A percentile compares a stretch with the other conserved stretches of the same genome.
These are phyloP conservation scores for Apis dorsata DNA, from an alignment of 1,140 invertebrate species.

Conservation along the genomic window DNA sequence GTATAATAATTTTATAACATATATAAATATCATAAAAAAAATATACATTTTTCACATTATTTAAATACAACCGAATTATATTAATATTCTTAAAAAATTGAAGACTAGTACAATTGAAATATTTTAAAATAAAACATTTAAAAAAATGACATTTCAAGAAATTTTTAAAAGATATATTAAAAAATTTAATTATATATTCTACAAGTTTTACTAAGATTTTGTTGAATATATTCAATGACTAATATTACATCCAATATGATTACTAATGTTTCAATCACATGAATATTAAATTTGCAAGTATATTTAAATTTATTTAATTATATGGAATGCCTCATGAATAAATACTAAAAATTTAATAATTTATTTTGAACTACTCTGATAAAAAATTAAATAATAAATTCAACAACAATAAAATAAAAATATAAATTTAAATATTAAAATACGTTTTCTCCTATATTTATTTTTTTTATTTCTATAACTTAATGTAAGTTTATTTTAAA, in stretches of 20 bases:
- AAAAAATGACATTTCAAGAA: neutral
- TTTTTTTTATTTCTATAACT: neutral
- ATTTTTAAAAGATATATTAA: conserved; percentile 16
- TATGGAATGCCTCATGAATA: conserved; percentile 24
- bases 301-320: conserved; percentile 7
- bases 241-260: neutral
- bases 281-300: conserved; percentile 18
- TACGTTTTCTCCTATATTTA: neutral
- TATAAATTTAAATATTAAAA: neutral
- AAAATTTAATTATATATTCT: conserved; percentile 7
- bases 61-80: conserved; percentile 20
- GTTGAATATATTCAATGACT: neutral
- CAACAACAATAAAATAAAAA: neutral
- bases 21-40: conserved; percentile 26
- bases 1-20: conserved; percentile 20
- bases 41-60: conserved; percentile 11
- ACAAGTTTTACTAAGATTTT: conserved; percentile 11
- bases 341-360: conserved; percentile 8
- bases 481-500: neutral
- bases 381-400: neutral
- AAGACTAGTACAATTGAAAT: conserved; percentile 9
- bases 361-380: conserved; percentile 6
- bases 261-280: conserved; percentile 28
- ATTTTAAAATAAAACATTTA: neutral
- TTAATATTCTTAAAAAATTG: conserved; percentile 1